These are phyloP conservation scores for Ceratitis capitata DNA, from an alignment of 1,140 invertebrate species.

Conservation along the genomic window DNA sequence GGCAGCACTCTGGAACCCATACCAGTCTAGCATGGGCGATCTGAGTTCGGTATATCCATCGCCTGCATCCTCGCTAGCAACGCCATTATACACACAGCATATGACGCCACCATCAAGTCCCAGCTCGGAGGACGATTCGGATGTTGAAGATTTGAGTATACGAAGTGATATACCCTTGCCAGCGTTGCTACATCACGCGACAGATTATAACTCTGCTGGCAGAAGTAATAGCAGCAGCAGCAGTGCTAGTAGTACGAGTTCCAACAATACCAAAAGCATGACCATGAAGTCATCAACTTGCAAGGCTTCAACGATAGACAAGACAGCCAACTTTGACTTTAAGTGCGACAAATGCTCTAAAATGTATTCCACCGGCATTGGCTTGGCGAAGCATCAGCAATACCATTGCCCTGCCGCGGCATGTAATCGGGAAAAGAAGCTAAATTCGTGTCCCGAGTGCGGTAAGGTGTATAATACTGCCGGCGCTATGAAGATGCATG, in stretches of 20 bases:
- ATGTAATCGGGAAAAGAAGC: constrained; percentile 67
- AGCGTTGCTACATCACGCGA: constrained; percentile 55
- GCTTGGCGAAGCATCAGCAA: constrained; percentile 93
- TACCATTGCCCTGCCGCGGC: constrained; percentile 85
- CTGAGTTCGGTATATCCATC: constrained; percentile 53
- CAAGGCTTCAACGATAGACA: constrained; percentile 47
- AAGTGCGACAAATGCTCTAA: constrained; percentile 93
- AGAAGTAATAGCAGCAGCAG: too few species aligned
- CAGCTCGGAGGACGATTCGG: constrained; percentile 55
- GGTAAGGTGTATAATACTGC: constrained; percentile 69
- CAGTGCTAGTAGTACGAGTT: neutral
- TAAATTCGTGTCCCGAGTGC: constrained; percentile 68
- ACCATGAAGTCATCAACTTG: neutral
- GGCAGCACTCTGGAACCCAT: constrained; percentile 58
- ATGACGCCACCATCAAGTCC: constrained; percentile 64
- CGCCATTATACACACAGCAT: constrained; percentile 58
- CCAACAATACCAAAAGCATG: neutral
- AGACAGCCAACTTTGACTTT: constrained; percentile 72
- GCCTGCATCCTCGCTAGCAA: constrained; percentile 51
- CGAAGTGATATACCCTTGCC: constrained; percentile 61
- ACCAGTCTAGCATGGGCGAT: constrained; percentile 47
- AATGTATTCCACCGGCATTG: constrained; percentile 95
- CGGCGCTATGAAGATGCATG: constrained; percentile 76
- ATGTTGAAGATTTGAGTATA: constrained; percentile 62
- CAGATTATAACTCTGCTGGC: too few species aligned